Conservation (phyloP, 2,797 vertebrate genomes). For the Erpetoichthys calabaricus region DNA sequence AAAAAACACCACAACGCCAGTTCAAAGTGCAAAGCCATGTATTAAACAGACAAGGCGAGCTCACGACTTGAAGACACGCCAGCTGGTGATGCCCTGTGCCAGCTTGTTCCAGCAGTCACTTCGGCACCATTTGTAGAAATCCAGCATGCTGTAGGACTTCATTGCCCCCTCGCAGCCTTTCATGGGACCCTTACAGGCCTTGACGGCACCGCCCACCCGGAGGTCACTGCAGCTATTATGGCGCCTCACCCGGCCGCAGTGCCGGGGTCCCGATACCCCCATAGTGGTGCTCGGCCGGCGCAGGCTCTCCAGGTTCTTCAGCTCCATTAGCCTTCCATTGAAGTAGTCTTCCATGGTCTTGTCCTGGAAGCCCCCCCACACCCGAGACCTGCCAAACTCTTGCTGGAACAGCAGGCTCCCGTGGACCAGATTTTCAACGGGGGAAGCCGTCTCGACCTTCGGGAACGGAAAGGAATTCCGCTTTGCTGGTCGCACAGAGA, state of each 20-base stretch:
- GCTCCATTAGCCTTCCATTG: conserved; percentile 17
- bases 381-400: background rate
- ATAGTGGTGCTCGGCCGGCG: background rate
- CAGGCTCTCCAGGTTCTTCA: conserved; percentile 13
- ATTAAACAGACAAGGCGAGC: background rate
- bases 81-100: conserved; percentile 9
- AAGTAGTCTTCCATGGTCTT: conserved; percentile 30
- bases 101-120: conserved; percentile 17
- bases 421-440: background rate
- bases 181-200: rapidly evolving
- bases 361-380: conserved; percentile 15
- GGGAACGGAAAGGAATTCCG: conserved; percentile 6
- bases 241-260: background rate
- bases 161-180: rapidly evolving
- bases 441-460: background rate
- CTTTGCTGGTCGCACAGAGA: conserved; percentile 11
- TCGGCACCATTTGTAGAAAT: conserved; percentile 4
- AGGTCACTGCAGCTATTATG: conserved; percentile 13
- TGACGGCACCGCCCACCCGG: rapidly evolving
- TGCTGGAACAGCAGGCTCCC: conserved; percentile 3
- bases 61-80: conserved; percentile 7
- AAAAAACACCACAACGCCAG: too few relatives aligned
- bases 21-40: too few relatives aligned
- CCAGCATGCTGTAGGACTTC: background rate
- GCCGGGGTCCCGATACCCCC: background rate